Base-by-base conservation (phyloP, 2,888 invertebrate genomes). In the Cheilosia scutellata region DNA sequence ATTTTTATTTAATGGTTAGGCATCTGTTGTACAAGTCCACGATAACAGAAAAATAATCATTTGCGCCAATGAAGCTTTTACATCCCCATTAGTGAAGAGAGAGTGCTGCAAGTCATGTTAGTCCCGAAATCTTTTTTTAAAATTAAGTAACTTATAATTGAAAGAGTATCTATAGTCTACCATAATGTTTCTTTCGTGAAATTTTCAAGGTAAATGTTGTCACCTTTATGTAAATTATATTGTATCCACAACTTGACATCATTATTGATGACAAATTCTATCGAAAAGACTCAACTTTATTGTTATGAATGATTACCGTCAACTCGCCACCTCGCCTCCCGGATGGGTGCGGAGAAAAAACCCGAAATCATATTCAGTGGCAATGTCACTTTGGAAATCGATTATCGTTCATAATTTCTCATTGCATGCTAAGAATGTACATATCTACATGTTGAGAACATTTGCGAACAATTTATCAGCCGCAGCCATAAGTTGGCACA, bases 391-490 rank as follows among this genome's bases (percentile, higher is more conserved):
- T 68, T 57, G 51, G 16, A 31, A 77, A 70, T 78, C 70, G 70
- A 70, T 78, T 70, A 63, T 78, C 70, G 63, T 78, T 71, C 70
- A 78, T 71, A 63, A 63, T 40, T 71, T 49, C n/a, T 49, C 20
- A 49, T 47, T 70, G 40, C 37, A 37, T 25, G 33, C 1, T 6
- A 16, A 2, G 9, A 1, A 5, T 31, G 27, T 13, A 6, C 31
- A 3, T n/a, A 16, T n/a, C 16, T 13, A 29, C 5, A 31, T 29
- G 55, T 31, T 7, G 55, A 31, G 55, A 11, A 11, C 4, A 37
- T 37, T 11, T 11, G 11, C 37, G 5, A 51, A 51, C 51, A 51
- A 13, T 51, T 51, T 51, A 51, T 51, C 27, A 55, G 55, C 16
- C 55, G n/a, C 55, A 55, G 29, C 13, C 51, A 13, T 27, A 51